Base-by-base conservation (phyloP, 2,888 invertebrate genomes). In the Cantharis nigra region DNA sequence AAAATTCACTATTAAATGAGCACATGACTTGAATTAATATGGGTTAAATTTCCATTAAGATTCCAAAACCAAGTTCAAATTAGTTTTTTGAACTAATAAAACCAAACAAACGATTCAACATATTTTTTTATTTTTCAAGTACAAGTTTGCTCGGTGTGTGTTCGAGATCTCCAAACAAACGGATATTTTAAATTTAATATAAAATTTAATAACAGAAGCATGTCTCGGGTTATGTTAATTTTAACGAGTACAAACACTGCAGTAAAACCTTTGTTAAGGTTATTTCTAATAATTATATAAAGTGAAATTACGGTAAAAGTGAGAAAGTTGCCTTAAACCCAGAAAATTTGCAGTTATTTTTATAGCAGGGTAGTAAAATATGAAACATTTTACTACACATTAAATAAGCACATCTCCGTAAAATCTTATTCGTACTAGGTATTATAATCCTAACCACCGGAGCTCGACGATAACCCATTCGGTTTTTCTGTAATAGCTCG, bases 11-110 rank as follows among this genome's bases (percentile, higher is more conserved):
- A 67, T 67, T 67, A 67, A 67, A 23, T 23, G 26, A 23, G 65
- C n/a, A 67, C 65, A 67, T 67, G 65, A 67, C 65, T 67, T n/a
- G 65, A 67, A 67, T 67, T 67, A 67, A 18, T 67, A 67, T 67
- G n/a, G 49, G 49, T 49, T 49, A 49, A 49, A 49, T 49, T 49
- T 49, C 5, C 49, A 49, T 49, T 49, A 49, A 49, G 49, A 49
- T 49, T 49, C 49, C 49, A 49, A 49, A 49, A 49, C n/a, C 49
- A 49, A 49, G n/a, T 49, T 49, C 49, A 49, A 49, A 49, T 49
- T 49, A 49, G 49, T 49, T 49, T 49, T 49, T 49, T 49, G 49
- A 49, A 49, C 49, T 49, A 49, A 49, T 49, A 49, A 49, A 49
- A n/a, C 7, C n/a, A 49, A 49, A 49, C 49, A 49, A 49, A 49